Evolutionary conservation across 2,797 vertebrate species (phyloP).

Genomic region (Chaenodraco wilsoni): DNA sequence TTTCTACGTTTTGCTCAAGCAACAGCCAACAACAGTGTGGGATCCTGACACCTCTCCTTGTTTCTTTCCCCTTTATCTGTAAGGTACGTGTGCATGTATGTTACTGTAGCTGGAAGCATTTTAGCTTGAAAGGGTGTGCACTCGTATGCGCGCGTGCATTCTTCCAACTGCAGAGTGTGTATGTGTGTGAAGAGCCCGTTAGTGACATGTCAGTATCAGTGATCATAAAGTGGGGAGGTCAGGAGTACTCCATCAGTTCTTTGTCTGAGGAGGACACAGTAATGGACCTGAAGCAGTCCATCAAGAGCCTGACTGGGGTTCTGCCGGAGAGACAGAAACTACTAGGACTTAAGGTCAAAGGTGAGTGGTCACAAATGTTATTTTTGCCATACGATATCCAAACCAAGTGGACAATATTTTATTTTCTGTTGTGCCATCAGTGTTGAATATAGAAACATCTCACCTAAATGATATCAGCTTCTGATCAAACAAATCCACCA

Average conservation of each 20-base stretch:
- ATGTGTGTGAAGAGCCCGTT: constrained; percentile 52
- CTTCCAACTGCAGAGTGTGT: constrained; percentile 37
- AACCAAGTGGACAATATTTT: neutral
- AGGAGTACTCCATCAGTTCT: constrained; percentile 96
- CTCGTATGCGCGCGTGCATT: constrained; percentile 30
- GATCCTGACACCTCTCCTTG: constrained; percentile 35
- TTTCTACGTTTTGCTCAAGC: constrained; percentile 26
- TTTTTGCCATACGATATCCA: neutral
- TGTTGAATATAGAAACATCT: constrained; percentile 1
- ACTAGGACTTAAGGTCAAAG: constrained; percentile 97
- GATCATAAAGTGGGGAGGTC: constrained; percentile 99
- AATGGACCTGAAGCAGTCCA: constrained; percentile 96
- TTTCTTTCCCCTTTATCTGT: constrained; percentile 29
- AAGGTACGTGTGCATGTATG: constrained; percentile 48
- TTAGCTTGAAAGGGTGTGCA: constrained; percentile 30
- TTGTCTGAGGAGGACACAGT: constrained; percentile 98
- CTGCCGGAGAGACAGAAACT: constrained; percentile 97
- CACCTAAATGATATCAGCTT: neutral
- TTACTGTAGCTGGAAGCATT: constrained; percentile 28
- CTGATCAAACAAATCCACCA: neutral
- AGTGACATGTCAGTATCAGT: constrained; percentile 93
- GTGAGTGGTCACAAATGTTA: constrained; percentile 74
- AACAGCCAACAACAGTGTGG: constrained; percentile 8
- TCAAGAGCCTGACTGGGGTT: constrained; percentile 96
- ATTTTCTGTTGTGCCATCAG: neutral